Conservation (phyloP, 2,113 vertebrate species). For the Barnardius zonarius region DNA sequence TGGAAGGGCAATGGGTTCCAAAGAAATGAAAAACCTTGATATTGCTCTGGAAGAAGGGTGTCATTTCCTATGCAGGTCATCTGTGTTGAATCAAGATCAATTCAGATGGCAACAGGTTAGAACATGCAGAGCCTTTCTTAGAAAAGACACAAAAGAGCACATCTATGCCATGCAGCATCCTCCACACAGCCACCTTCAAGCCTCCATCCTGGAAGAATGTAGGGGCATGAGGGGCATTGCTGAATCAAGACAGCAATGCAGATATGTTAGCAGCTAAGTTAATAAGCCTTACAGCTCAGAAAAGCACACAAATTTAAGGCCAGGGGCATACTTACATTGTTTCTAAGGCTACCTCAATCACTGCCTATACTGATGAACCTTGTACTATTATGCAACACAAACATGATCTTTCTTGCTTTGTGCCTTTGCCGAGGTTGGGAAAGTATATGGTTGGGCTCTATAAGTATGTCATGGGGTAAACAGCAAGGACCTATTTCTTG, state of each 20-base stretch:
- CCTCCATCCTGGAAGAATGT: background rate
- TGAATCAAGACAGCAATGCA: background rate
- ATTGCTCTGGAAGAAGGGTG: background rate
- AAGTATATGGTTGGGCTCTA: background rate
- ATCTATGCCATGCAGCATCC: background rate
- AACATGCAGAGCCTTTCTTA: background rate
- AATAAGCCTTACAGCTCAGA: background rate
- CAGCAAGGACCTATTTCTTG: background rate
- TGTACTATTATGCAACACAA: background rate
- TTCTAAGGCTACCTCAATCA: background rate
- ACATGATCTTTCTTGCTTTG: background rate
- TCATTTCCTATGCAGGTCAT: background rate
- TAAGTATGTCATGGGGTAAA: background rate
- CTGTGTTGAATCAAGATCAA: background rate
- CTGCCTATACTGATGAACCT: background rate
- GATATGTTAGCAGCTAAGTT: background rate
- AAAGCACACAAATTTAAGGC: background rate
- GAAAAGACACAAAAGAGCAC: background rate
- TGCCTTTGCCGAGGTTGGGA: background rate
- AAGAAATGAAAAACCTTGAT: background rate
- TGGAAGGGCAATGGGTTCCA: background rate
- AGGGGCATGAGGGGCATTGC: accelerated
- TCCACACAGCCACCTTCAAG: background rate
- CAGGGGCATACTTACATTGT: background rate
- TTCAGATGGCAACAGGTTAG: background rate